Evolutionary conservation across 2,888 invertebrate genomes (phyloP).

Genomic region (Spodoptera exigua): DNA sequence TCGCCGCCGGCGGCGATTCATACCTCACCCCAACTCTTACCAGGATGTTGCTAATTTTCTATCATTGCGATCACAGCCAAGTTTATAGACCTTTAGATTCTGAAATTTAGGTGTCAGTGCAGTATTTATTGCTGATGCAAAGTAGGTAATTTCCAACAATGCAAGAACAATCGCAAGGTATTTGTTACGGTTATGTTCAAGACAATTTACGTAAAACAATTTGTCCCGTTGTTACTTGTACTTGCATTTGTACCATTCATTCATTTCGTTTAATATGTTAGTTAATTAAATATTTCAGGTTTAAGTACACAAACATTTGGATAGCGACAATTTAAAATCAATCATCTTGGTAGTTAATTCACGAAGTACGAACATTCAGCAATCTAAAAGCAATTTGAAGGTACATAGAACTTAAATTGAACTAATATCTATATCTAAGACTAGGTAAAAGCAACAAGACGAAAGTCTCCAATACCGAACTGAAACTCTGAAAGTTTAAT

Average conservation of each 20-base stretch:
- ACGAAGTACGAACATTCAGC: too few relatives aligned
- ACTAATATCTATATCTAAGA: too few relatives aligned
- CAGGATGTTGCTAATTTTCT: slow-evolving; percentile 88
- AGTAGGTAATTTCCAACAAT: slow-evolving; percentile 55
- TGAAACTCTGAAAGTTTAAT: too few relatives aligned
- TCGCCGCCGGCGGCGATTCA: slow-evolving; percentile 81
- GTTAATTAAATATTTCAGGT: neutral
- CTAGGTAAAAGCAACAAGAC: too few relatives aligned
- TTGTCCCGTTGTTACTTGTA: neutral
- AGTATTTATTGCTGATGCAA: slow-evolving; percentile 79
- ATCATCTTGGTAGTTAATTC: too few relatives aligned
- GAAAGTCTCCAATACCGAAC: too few relatives aligned
- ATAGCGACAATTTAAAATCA: too few relatives aligned
- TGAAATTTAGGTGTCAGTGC: slow-evolving; percentile 86
- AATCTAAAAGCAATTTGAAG: too few relatives aligned
- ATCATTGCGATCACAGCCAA: slow-evolving; percentile 85
- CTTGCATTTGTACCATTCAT: too few relatives aligned
- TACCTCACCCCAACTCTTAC: slow-evolving; percentile 85
- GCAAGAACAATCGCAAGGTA: slow-evolving; percentile 34
- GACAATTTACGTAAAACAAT: neutral
- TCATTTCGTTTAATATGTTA: too few relatives aligned
- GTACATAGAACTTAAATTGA: too few relatives aligned
- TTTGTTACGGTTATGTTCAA: slow-evolving; percentile 16
- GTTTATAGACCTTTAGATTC: slow-evolving; percentile 85
- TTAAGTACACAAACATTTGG: neutral